Evolutionary conservation across 2,888 invertebrate genomes (phyloP).

Genomic region (Pyrochroa serraticornis): DNA sequence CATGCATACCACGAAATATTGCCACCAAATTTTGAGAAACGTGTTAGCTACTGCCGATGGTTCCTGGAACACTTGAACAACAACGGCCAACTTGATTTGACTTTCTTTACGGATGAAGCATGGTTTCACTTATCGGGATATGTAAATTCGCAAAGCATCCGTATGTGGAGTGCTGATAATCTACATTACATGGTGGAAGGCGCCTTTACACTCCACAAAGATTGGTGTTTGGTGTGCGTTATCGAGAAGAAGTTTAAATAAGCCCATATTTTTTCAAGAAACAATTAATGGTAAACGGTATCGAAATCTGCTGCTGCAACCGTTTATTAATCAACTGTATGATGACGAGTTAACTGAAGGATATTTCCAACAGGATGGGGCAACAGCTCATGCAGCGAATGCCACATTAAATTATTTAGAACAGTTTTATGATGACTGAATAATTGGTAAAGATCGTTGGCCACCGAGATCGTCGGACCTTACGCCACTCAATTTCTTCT

Average conservation of each 20-base stretch:
- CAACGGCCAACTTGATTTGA: conserved; percentile 19
- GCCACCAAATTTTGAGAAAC: background rate
- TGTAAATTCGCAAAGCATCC: conserved; percentile 27
- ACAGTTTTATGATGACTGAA: conserved; percentile 14
- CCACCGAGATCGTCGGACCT: background rate
- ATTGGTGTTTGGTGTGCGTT: conserved; percentile 23
- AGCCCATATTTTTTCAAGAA: conserved; percentile 24
- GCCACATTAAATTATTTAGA: conserved; percentile 6
- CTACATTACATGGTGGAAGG: conserved; percentile 16
- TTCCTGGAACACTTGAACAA: conserved; percentile 1
- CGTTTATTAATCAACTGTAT: conserved; percentile 16
- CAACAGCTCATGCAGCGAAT: conserved; percentile 19
- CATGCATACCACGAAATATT: background rate
- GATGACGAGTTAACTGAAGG: conserved; percentile 18
- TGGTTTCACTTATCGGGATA: conserved; percentile 32
- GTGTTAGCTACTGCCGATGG: background rate
- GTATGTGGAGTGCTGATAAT: conserved; percentile 28
- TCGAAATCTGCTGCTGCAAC: conserved; percentile 4
- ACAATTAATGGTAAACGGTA: conserved; percentile 18
- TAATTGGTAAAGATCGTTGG: background rate
- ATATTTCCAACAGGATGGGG: conserved; percentile 21
- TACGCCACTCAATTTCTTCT: background rate
- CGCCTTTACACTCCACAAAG: conserved; percentile 23
- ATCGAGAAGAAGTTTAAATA: conserved; percentile 19
- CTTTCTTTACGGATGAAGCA: conserved; percentile 30